These are phyloP conservation scores for Miichthys miiuy DNA, from an alignment of 2,797 vertebrate species.

Conservation along the genomic window DNA sequence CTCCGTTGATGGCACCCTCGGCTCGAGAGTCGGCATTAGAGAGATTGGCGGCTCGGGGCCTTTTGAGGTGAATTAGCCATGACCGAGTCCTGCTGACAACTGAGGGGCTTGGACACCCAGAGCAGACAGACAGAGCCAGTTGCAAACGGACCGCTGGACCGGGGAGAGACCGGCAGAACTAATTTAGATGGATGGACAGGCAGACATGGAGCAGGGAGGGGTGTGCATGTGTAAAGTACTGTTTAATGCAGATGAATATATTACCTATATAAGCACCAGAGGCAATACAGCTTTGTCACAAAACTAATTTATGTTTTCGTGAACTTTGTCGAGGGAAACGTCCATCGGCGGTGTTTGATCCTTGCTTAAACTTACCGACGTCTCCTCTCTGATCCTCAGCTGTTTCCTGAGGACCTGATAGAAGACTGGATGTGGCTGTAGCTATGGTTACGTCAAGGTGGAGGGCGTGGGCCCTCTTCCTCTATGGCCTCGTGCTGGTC, in stretches of 20 bases:
- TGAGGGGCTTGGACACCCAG: constrained; percentile 45
- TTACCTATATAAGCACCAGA: no score
- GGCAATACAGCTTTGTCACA: no score
- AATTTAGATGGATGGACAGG: constrained; percentile 40
- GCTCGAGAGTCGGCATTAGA: constrained; percentile 60
- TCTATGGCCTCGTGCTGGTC: constrained; percentile 66
- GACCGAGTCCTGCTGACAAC: constrained; percentile 73
- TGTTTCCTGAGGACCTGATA: constrained; percentile 57
- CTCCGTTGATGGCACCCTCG: constrained; percentile 55
- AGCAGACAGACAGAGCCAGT: constrained; percentile 43
- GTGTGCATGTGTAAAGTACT: not conserved
- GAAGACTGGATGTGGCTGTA: constrained; percentile 73
- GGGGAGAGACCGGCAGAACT: constrained; percentile 27
- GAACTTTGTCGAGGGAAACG: not conserved
- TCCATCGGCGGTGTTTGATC: not conserved
- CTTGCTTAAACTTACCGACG: not conserved
- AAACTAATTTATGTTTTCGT: not conserved
- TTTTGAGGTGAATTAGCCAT: constrained; percentile 80
- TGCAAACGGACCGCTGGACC: not conserved
- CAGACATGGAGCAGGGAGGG: not conserved
- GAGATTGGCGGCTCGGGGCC: constrained; percentile 61
- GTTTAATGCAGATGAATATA: not conserved
- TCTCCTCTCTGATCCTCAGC: constrained; percentile 48
- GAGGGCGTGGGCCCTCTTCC: constrained; percentile 65
- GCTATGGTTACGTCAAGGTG: constrained; percentile 69